These are phyloP conservation scores for Halictus ligatus DNA, from an alignment of 2,888 invertebrate genomes.

Conservation along the genomic window DNA sequence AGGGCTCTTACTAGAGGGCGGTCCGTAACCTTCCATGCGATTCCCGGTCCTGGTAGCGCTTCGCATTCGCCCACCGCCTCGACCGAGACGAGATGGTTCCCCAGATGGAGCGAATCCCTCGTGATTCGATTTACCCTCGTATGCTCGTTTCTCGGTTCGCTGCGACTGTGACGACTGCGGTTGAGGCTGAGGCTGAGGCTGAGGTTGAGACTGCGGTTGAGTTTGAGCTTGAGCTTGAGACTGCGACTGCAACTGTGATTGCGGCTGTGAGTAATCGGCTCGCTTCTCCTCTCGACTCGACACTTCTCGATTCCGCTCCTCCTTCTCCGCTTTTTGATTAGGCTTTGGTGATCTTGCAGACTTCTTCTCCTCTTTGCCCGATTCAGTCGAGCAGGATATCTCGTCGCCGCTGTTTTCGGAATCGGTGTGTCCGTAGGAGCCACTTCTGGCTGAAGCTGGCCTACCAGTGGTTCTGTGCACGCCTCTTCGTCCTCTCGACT, in stretches of 20 bases:
- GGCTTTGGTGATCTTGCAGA: slow-evolving; percentile 86
- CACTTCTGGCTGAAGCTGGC: slow-evolving; percentile 82
- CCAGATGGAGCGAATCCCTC: slow-evolving; percentile 94
- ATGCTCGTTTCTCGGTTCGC: slow-evolving; percentile 79
- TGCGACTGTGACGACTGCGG: slow-evolving; percentile 58
- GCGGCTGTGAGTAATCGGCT: slow-evolving; percentile 71
- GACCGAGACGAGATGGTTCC: slow-evolving; percentile 94
- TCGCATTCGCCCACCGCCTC: slow-evolving; percentile 86
- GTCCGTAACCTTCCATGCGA: slow-evolving; percentile 91
- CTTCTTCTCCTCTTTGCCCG: slow-evolving; percentile 86
- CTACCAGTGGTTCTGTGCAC: slow-evolving; percentile 81
- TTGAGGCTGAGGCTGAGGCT: slow-evolving; percentile 4
- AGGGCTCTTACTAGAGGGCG: slow-evolving; percentile 92
- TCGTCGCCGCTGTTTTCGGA: slow-evolving; percentile 92
- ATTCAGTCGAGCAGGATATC: slow-evolving; percentile 86
- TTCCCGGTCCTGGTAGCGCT: slow-evolving; percentile 84
- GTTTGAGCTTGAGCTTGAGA: neutral
- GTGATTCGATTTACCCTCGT: slow-evolving; percentile 82
- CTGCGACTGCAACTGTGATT: neutral
- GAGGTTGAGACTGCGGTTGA: neutral
- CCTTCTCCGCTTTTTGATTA: slow-evolving; percentile 86
- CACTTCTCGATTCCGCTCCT: slow-evolving; percentile 86
- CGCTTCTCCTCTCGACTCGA: slow-evolving; percentile 80
- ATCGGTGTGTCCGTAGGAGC: slow-evolving; percentile 88
- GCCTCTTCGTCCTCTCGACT: slow-evolving; percentile 83